phyloP scores from a whole-genome alignment of 1,140 invertebrate genomes.

The Drosophila fuyamai region DNA sequence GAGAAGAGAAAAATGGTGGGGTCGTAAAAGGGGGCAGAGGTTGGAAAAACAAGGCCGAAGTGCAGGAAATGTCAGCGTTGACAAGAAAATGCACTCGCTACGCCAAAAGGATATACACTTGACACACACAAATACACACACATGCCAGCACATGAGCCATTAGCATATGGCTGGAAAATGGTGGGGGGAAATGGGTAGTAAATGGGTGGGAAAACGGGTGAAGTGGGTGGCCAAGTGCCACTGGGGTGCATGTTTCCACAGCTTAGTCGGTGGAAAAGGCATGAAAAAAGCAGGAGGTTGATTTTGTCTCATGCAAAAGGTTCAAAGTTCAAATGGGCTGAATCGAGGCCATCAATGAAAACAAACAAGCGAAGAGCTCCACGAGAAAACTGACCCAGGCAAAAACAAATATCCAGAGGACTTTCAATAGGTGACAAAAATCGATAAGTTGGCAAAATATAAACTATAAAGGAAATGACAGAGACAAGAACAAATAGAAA shows the following conservation, averaged over 20 bases:
- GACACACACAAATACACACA: slow-evolving; percentile 50
- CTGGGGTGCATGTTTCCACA: slow-evolving; percentile 29
- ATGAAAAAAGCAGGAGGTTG: slow-evolving; percentile 3
- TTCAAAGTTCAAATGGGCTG: slow-evolving; percentile 71
- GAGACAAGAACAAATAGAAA: too few relatives aligned
- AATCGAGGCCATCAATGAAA: slow-evolving; percentile 55
- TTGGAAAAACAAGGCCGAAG: slow-evolving; percentile 62
- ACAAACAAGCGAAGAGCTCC: slow-evolving; percentile 35
- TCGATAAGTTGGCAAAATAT: neutral
- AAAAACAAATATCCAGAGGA: neutral
- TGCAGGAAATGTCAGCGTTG: slow-evolving; percentile 80
- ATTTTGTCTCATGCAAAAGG: slow-evolving; percentile 47
- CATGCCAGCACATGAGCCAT: slow-evolving; percentile 39
- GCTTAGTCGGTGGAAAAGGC: slow-evolving; percentile 16
- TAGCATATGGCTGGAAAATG: slow-evolving; percentile 44
- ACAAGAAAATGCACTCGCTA: slow-evolving; percentile 80
- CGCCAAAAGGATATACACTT: slow-evolving; percentile 76
- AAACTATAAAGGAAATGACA: too few relatives aligned
- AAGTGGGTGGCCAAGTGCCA: neutral
- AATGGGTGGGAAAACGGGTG: neutral
- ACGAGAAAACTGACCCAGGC: slow-evolving; percentile 23
- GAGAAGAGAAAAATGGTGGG: slow-evolving; percentile 24
- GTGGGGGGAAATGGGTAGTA: neutral
- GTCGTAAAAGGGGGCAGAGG: neutral
- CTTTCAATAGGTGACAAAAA: slow-evolving; percentile 9